Evolutionary conservation across 2,113 vertebrate species (phyloP), one percentile per base, ranked within the genome.

Genomic region (Mesembrinibis cayennensis): DNA sequence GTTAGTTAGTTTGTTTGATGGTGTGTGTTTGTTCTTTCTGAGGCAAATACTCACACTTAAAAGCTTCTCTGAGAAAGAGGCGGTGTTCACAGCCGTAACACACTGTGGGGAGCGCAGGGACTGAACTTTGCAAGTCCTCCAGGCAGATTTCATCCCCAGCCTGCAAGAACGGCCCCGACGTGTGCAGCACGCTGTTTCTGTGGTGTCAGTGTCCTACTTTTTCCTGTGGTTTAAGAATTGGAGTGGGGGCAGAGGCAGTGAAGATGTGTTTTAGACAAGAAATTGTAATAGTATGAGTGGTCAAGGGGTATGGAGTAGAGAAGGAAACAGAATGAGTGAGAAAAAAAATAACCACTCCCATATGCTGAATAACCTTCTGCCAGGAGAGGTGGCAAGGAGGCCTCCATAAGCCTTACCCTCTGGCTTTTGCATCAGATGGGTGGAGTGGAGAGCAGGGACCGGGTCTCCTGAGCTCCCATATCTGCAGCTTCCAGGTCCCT

Each of bases 151-250:
- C 77, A 80, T 44, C 29, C 78, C 36, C 59, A 45, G 29, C 13
- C 74, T 50, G 12, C 45, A 72, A 26, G 58, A 82, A 55, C 0
- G 1, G n/a, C 26, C 50, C 25, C 1, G 0, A 16, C 0, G 0
- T 6, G 0, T 16, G 34, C 30, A 32, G 69, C 11, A 38, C 0
- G 0, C 14, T 2, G 0, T 30, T 82, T 26, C 36, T 71, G 22
- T 38, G 9, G 53, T 34, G 17, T 47, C 77, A 47, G 34, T 0
- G 0, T 80, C 66, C 81, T 52, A 26, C 65, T 32, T 85, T 27
- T 56, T 40, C 29, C 71, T 50, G 58, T 58, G 70, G 44, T 30
- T 87, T 89, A 63, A 69, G 47, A 78, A 59, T 2, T 22, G 26
- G 21, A 50, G 8, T 23, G 19, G 20, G n/a, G 36, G 47, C 32